phyloP scores from a whole-genome alignment of 2,113 vertebrate genomes.

The Erythrocebus patas region DNA sequence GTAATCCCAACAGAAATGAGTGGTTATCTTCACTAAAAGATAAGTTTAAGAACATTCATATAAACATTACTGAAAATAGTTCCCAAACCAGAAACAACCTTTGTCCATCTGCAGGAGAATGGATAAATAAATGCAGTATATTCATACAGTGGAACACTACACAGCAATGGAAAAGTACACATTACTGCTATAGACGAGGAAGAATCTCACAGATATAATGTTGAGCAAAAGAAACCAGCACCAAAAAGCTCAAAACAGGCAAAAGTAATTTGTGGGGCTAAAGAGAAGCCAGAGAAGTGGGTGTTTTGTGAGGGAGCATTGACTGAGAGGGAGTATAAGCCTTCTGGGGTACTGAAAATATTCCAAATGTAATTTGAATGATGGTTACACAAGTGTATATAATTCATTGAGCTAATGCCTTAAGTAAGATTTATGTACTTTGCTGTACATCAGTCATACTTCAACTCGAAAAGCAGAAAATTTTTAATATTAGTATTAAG shows the following conservation, averaged over 20 bases:
- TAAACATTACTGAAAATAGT: background rate
- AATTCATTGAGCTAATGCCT: background rate
- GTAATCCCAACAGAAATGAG: background rate
- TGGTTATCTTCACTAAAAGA: background rate
- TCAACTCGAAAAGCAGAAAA: background rate
- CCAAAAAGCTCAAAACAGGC: background rate
- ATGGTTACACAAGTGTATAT: background rate
- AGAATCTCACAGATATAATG: background rate
- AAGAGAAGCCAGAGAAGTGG: background rate
- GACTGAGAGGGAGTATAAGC: background rate
- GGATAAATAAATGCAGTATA: background rate
- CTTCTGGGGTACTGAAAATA: background rate
- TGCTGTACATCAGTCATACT: background rate
- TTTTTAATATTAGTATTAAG: background rate
- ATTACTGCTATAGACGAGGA: background rate
- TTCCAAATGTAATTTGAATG: background rate
- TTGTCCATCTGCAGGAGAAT: background rate
- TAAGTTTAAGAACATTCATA: background rate
- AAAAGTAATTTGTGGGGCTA: background rate
- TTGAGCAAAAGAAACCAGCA: background rate
- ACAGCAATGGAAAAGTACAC: background rate
- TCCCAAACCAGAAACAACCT: background rate
- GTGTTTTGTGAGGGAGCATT: background rate
- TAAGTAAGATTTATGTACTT: background rate
- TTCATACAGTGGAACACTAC: background rate